phyloP scores from a whole-genome alignment of 2,113 vertebrate genomes.

The Setophaga petechia region DNA sequence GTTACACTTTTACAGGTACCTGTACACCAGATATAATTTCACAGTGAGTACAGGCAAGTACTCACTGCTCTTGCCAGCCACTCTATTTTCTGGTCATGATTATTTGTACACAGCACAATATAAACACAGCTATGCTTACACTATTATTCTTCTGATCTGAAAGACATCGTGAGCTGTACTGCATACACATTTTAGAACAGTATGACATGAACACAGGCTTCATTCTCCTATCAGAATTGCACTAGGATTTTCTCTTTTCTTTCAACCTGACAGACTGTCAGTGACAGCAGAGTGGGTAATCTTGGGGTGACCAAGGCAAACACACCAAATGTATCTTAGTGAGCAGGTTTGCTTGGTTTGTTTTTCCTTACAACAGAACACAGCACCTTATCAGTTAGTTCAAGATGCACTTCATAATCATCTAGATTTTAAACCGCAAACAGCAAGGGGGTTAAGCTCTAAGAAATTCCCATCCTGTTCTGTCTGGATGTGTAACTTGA shows the following conservation, averaged over 20 bases:
- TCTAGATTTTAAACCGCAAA: not conserved
- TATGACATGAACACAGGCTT: not conserved
- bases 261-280: not conserved
- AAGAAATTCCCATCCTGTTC: not conserved
- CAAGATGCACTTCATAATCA: not conserved
- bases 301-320: not conserved
- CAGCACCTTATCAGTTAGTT: not conserved
- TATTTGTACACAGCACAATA: not conserved
- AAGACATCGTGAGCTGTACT: not conserved
- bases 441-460: not conserved
- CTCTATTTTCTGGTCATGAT: not conserved
- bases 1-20: not conserved
- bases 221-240: not conserved
- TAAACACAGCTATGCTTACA: not conserved
- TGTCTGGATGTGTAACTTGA: not conserved
- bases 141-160: not conserved
- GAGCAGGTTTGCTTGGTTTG: not conserved
- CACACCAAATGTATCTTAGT: not conserved
- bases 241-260: not conserved
- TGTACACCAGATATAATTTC: not conserved
- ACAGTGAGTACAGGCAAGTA: not conserved
- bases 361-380: not conserved
- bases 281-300: not conserved
- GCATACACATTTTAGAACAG: not conserved
- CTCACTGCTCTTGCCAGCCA: not conserved